These are phyloP conservation scores for Pavo muticus DNA, from an alignment of 2,113 vertebrate genomes.

Conservation along the genomic window DNA sequence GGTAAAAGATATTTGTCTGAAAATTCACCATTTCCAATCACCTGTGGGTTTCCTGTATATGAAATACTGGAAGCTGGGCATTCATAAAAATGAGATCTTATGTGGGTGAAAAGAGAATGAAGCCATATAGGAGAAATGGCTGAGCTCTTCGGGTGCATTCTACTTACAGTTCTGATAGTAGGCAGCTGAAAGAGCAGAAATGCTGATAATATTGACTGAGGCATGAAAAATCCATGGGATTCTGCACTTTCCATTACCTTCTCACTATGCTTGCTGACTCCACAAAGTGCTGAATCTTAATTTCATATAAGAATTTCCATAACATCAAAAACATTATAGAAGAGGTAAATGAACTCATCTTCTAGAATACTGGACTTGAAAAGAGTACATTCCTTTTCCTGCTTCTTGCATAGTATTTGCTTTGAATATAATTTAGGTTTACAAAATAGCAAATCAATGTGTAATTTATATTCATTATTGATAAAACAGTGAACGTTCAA, in stretches of 20 bases:
- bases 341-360: not conserved
- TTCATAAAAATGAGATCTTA: not conserved
- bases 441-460: not conserved
- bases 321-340: not conserved
- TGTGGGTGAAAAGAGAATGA: not conserved
- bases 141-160: not conserved
- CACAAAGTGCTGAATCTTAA: not conserved
- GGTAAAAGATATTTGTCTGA: too few relatives aligned
- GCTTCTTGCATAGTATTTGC: not conserved
- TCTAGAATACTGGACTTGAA: not conserved
- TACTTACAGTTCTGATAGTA: not conserved
- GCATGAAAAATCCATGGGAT: not conserved
- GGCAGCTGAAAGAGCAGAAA: not conserved
- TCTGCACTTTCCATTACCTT: not conserved
- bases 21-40: too few relatives aligned
- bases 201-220: not conserved
- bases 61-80: not conserved
- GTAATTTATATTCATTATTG: not conserved
- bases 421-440: not conserved
- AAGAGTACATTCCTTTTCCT: not conserved
- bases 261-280: not conserved
- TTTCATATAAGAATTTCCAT: not conserved
- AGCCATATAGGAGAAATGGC: not conserved
- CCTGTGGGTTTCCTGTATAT: too few relatives aligned
- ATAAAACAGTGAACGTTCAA: not conserved